Evolutionary conservation across 2,113 vertebrate species (phyloP), one percentile per base, ranked within the genome.

Genomic region (Equus quagga): DNA sequence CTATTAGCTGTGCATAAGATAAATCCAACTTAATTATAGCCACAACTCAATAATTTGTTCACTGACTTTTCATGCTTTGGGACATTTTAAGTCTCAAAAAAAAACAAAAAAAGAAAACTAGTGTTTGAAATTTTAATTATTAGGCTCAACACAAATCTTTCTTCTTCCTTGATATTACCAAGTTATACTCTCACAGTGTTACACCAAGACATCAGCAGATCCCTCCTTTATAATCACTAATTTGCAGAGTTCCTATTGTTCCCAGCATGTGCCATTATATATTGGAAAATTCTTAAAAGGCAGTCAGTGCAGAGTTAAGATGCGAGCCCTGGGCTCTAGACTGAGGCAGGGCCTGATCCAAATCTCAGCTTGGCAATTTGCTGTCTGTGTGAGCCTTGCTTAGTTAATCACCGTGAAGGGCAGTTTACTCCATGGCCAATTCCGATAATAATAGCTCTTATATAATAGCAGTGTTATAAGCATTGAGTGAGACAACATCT

Each of bases 1-100:
- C 54, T 80, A 69, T 92, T 80, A 75, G 69, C 86, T 95, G 75
- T 79, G 18, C 36, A 36, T 76, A 65, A 96, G 70, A 88, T 87
- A 96, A 83, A 97, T 54, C 36, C 64, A 98, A 69, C 44, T 91
- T 96, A 86, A 92, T 82, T 95, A 89, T 87, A 87, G 70, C 26
- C 51, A 92, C 13, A 89, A 67, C 15, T 76, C n/a, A 96, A 86
- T 11, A 78, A 90, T 96, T 67, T 78, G 18, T 82, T 86, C 51
- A 62, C 9, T 28, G 46, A 2, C 78, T 95, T 95, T 88, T 41
- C 28, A 31, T 14, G 3, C 46, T n/a, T 31, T 93, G 36, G 58
- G 15, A 86, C 62, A 79, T 84, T 93, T 88, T 65, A 72, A 18
- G 8, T 83, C 75, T 90, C 82, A 75, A 33, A 91, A 56, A 56